Evolutionary conservation across 2,888 invertebrate genomes (phyloP), one percentile per base, ranked within the genome.

Genomic region (Enchytraeus crypticus): DNA sequence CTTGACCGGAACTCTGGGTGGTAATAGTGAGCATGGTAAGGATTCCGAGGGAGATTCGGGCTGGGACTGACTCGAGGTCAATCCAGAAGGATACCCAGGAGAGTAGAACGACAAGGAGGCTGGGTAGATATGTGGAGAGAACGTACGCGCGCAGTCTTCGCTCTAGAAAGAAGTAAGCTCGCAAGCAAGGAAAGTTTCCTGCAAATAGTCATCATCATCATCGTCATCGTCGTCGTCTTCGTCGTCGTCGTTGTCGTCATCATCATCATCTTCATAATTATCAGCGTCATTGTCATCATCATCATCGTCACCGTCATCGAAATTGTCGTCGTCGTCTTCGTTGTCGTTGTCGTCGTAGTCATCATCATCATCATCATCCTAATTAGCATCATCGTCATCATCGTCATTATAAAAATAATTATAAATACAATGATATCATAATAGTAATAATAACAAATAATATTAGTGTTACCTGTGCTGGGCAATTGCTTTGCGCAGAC

Each of bases 1-100:
- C 61, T 46, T 61, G 61, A 26, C 61, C 61, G 11, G 57, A 58
- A 26, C 58, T 61, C 58, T 61, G 61, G 18, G 53, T 59, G 34
- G 61, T 61, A 27, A 61, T 61, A 43, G 68, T 68, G 32, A 68
- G 66, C 34, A 68, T 63, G 30, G 68, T 68, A 29, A 68, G 63
- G 34, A 69, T 61, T 30, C 70, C 70, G 26, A 70, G 65, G 3
- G 70, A 67, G 51, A 66, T 67, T 26, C 70, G 57, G 30, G 70
- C 70, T 5, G 70, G 70, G 27, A 63, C 63, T 11, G 63, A 53
- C 29, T 63, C 63, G 21, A 60, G 51, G 54, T 63, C 63, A 38
- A 63, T 63, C 63, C 63, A 63, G 57, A 63, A 63, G 21, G 63
- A 63, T 14, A 60, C 63, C 63, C 63, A 63, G 18, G 63, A 63